Base-by-base conservation (phyloP, 2,888 invertebrate genomes). In the Brachynemurus nebulosus region DNA sequence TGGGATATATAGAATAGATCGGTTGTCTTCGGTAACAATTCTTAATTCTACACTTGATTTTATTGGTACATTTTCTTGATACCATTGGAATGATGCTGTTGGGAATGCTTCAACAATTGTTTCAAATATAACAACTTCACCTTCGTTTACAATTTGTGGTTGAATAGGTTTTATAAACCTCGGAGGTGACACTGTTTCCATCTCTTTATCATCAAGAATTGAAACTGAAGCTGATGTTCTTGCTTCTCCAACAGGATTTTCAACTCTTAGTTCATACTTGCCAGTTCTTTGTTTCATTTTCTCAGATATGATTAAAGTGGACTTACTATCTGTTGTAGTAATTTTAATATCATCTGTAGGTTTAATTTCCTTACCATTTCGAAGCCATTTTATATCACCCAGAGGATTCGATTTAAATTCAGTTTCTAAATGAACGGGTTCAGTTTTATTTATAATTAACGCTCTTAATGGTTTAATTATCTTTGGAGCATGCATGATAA, bases 1-100 rank as follows among this genome's bases (percentile, higher is more conserved):
- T 55, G 80, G 78, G 48, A 90, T 78, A 51, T 86, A 68, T 16
- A 91, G 67, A 45, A 84, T 76, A n/a, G 89, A 86, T 55, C 77
- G 74, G 58, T 89, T 89, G 33, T 78, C 79, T 56, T 73, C 72
- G 11, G 81, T 80, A 7, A 81, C 76, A 51, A 86, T 79, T 53
- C 83, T 75, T 50, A 79, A 70, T 53, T 79, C 79, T 42, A 78
- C 69, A 42, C 81, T 76, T 45, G 78, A 74, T 60, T 75, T 71
- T 35, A 90, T 68, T 35, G 84, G 83, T 51, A 72, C 74, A 34
- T 76, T 77, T 53, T 85, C 79, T 50, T 81, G 72, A 62, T 80
- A 89, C 91, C 91, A 91, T 60, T 83, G 83, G 70, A 90, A 89
- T 2, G 86, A 85, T 35, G 86, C 86, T 41, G 71, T 70, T 4